Base-by-base conservation (phyloP, 2,113 vertebrate species). In the Noturus placidus region DNA sequence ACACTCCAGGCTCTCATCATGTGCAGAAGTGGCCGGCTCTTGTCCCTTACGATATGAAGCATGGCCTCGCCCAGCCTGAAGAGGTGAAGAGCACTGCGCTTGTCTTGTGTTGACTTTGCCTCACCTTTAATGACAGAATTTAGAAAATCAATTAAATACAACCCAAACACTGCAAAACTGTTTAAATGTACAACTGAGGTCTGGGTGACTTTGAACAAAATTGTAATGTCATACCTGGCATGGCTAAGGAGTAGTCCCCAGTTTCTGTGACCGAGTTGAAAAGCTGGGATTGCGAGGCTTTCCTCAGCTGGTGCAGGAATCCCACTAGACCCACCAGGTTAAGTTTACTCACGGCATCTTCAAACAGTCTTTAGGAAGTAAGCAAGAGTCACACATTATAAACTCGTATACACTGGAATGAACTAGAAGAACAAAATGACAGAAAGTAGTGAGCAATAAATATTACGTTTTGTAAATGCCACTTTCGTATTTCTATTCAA, bases 1-100 rank as follows among this genome's bases (percentile, higher is more conserved):
- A 99, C 93, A 59, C 97, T 97, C 98, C 98, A 99, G 92, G 97
- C 97, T 90, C 97, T 96, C 95, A 98, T 97, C 88, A 98, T 94
- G 65, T 99, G 98, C 17, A 99, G 95, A 87, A 99, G 90, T 0
- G 98, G 98, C 0, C 97, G 94, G 0, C 94, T 93, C 92, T 95
- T 96, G 93, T 97, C 97, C 91, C 96, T 93, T 11, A 98, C 95
- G 0, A 99, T 97, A n/a, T 97, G 95, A 88, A 99, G 96, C 97
- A 98, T 98, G 91, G 96, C 96, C 17, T 99, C 97, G 2, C 98
- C 98, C 4, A 99, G 95, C 0, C 98, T 97, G 93, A 97, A 98
- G 25, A 99, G 96, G 52, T 99, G 98, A 54, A 99, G 96, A 0
- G 96, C 96, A 0, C 96, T 97, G 92, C 95, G 96, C 0, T 95